Conservation (phyloP, 2,888 invertebrate species). For the Synanthedon vespiformis region DNA sequence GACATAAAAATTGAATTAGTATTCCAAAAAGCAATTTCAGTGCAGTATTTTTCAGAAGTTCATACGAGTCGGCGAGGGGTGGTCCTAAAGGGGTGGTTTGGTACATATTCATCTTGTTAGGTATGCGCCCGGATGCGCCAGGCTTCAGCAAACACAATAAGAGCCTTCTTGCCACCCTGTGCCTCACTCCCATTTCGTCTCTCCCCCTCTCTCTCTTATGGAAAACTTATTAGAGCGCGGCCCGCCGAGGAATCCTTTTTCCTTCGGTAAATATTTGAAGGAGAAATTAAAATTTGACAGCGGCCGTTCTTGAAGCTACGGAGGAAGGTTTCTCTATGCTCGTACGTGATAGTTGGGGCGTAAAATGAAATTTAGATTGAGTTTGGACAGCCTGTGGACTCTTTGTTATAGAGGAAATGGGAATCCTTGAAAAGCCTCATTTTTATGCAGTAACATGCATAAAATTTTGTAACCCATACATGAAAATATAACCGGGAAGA, state of each 20-base stretch:
- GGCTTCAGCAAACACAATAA: constrained; percentile 70
- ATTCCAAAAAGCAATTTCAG: constrained; percentile 65
- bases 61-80: constrained; percentile 36
- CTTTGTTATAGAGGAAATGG: background rate
- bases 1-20: constrained; percentile 46
- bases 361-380: constrained; percentile 69
- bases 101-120: constrained; percentile 70
- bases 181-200: constrained; percentile 14
- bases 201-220: constrained; percentile 49
- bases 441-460: no score
- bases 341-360: constrained; percentile 65
- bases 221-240: constrained; percentile 70
- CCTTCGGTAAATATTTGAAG: constrained; percentile 70
- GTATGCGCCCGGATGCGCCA: constrained; percentile 69
- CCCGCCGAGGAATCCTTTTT: constrained; percentile 70
- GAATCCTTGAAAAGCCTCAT: no score
- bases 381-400: constrained; percentile 34
- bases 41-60: constrained; percentile 34
- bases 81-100: constrained; percentile 51
- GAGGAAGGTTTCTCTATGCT: constrained; percentile 58
- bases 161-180: constrained; percentile 41
- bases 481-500: constrained; percentile 4
- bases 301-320: constrained; percentile 45
- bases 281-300: constrained; percentile 72
- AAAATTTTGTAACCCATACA: no score